Base-by-base conservation (phyloP, 2,888 invertebrate genomes). In the Eupithecia inturbata region DNA sequence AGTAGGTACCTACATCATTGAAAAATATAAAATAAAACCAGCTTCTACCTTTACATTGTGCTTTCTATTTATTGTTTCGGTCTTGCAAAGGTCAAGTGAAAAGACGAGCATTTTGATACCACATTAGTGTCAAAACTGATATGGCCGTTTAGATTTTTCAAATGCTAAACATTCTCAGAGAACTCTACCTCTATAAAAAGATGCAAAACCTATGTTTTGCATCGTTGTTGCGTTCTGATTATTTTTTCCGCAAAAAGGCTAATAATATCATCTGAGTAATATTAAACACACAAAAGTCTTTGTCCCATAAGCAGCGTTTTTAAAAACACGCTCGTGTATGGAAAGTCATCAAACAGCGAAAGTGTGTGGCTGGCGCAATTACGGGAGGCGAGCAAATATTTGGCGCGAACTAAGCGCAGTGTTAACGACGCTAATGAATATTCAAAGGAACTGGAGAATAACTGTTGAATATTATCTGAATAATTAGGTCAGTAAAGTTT, bases 301-400 rank as follows among this genome's bases (percentile, higher is more conserved):
- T 57, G 53, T 33, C 41, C 60, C 73, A 69, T 26, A 26, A 68
- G 64, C 71, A 53, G 53, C 36, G 49, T 64, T 63, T 72, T 72
- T 39, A 73, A 69, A 66, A 36, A 33, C 67, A 60, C 67, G 62
- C 19, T 41, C 33, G 67, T 76, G 74, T 76, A 77, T 71, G 71
- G 63, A 75, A 76, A 39, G 74, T 57, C 73, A 78, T 77, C 71
- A 76, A 68, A 67, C 69, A 71, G 72, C 76, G 73, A 74, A 77
- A 77, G 76, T 68, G 76, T 67, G 72, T 68, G 76, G 69, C 33
- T 70, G 68, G 60, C 57, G 66, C 49, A 39, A 75, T 72, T 49
- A 72, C 49, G 22, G 22, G 12, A 26, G 33, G 60, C 41, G 19
- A 33, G 36, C 68, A 75, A 75, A 75, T 67, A 76, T 76, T 71